These are phyloP conservation scores for Acrobasis consociella DNA, from an alignment of 2,888 invertebrate species.

Conservation along the genomic window DNA sequence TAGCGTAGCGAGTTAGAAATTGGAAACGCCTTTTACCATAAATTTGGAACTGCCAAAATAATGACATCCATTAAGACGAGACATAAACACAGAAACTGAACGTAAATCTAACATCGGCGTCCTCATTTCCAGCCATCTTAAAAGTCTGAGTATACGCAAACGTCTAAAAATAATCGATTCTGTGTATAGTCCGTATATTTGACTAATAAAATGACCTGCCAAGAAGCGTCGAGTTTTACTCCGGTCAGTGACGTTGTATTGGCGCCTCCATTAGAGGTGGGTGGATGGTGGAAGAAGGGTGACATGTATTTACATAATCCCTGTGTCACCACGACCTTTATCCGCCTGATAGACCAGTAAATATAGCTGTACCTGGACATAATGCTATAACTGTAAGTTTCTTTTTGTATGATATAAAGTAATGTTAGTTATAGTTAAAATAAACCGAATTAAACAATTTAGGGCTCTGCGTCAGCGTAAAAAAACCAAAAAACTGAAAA, in stretches of 20 bases:
- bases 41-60: constrained; percentile 3
- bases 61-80: constrained; percentile 39
- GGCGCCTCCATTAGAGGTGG: constrained; percentile 40
- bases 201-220: constrained; percentile 51
- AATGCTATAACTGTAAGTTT: no score
- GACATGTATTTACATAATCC: constrained; percentile 9
- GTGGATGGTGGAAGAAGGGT: constrained; percentile 25
- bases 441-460: no score
- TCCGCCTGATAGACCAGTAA: no score
- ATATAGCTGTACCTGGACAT: no score
- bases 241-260: constrained; percentile 58
- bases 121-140: constrained; percentile 54
- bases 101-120: constrained; percentile 47
- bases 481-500: no score
- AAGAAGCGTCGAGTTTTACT: constrained; percentile 52
- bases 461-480: no score
- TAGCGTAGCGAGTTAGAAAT: neutral
- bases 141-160: constrained; percentile 45
- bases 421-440: no score
- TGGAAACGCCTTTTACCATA: neutral
- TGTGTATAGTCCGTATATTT: constrained; percentile 33
- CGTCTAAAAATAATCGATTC: constrained; percentile 61
- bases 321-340: constrained; percentile 6
- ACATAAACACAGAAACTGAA: constrained; percentile 48
- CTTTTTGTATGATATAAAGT: no score